Conservation (phyloP, 1,140 invertebrate genomes). For the Sesamia nonagrioides region DNA sequence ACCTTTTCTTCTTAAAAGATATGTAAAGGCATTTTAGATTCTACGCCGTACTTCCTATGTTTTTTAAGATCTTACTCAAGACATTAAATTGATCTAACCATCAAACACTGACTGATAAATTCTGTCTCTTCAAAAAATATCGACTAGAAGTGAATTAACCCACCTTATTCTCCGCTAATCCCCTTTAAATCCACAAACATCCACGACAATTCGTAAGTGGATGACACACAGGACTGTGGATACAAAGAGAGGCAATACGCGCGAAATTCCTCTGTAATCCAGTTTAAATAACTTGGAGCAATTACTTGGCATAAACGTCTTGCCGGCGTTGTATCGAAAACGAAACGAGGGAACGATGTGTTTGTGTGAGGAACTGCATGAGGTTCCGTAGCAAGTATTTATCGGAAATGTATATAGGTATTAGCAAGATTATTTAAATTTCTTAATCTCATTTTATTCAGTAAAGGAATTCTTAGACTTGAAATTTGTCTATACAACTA, state of each 20-base stretch:
- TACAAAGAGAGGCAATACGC: conserved; percentile 33
- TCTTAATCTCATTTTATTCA: no score
- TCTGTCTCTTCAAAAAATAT: no score
- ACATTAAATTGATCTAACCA: no score
- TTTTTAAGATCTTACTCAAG: no score
- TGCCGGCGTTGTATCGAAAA: conserved; percentile 60
- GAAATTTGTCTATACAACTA: no score
- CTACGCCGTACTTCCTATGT: no score
- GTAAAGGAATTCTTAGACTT: no score
- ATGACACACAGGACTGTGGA: background rate
- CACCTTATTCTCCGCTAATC: background rate
- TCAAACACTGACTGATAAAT: no score
- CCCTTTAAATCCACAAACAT: background rate
- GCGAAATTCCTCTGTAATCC: conserved; percentile 52
- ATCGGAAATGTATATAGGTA: no score
- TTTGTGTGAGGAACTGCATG: background rate
- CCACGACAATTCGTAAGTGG: background rate
- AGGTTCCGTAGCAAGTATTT: conserved; percentile 31
- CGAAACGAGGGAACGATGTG: conserved; percentile 30
- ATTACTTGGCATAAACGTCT: conserved; percentile 68
- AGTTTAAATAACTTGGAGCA: conserved; percentile 63
- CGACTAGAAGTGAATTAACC: background rate
- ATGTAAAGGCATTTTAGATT: no score
- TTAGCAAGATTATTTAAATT: no score
- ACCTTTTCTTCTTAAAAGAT: no score